Conservation (phyloP, 2,797 vertebrate species). For the Microchirus variegatus region DNA sequence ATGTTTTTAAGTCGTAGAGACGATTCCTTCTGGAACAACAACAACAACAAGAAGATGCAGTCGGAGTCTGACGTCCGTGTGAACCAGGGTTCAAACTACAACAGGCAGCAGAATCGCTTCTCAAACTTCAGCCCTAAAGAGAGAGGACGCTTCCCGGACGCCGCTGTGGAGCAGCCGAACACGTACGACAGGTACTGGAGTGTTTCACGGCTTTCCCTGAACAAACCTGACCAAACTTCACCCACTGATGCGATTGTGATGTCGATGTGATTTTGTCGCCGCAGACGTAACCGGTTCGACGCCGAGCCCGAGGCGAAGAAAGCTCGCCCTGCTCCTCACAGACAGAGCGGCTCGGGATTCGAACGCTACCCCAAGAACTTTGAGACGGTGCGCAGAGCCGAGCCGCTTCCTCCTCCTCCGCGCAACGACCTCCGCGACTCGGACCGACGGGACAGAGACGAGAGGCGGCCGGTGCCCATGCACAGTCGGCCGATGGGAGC, state of each 20-base stretch:
- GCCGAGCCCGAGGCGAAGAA: constrained; percentile 93
- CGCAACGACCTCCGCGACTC: constrained; percentile 88
- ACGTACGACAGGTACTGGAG: constrained; percentile 92
- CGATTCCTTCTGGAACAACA: constrained; percentile 93
- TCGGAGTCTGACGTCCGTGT: constrained; percentile 89
- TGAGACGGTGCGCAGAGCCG: constrained; percentile 87
- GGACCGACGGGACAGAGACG: constrained; percentile 89
- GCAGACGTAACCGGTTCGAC: constrained; percentile 92
- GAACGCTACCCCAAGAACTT: constrained; percentile 94
- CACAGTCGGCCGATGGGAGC: constrained; percentile 82
- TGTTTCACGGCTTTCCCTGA: too few species aligned
- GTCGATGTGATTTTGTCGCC: not conserved
- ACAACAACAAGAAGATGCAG: constrained; percentile 91
- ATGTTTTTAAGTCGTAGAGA: constrained; percentile 85
- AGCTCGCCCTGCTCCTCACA: constrained; percentile 84
- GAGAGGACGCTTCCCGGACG: constrained; percentile 87
- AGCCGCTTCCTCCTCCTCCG: constrained; percentile 77
- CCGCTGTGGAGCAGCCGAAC: constrained; percentile 81
- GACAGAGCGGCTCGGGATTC: constrained; percentile 85
- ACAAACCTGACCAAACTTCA: too few species aligned
- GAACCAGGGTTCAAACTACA: constrained; percentile 90
- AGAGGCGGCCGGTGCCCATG: constrained; percentile 85
- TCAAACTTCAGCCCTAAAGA: constrained; percentile 91
- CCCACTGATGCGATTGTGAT: not conserved
- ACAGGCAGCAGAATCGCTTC: constrained; percentile 91